Evolutionary conservation across 2,113 vertebrate species (phyloP), one percentile per base, ranked within the genome.

Genomic region (Burhinus bistriatus): DNA sequence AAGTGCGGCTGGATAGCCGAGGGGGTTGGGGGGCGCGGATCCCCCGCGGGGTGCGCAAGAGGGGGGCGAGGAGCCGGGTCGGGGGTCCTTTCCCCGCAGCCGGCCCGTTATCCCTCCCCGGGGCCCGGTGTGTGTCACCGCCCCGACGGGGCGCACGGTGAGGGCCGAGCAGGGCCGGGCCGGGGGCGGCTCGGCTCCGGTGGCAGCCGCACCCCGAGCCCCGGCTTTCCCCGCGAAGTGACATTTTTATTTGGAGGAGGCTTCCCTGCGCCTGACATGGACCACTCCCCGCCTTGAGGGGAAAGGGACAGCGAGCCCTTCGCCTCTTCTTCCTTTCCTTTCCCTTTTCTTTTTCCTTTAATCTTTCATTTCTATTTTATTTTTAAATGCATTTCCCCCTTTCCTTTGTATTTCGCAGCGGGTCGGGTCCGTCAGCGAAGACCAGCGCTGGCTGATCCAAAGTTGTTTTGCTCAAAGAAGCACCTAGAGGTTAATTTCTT

Each of bases 391-490:
- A 30, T 66, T 27, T 32, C 17, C 29, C 15, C 25, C 15, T 71
- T 86, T 45, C 66, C 36, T 83, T 77, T 52, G 7, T 25, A 15
- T 81, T 65, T 40, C 32, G 13, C 70, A 51, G 38, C 5, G 4
- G 36, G 58, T 70, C 34, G 15, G 11, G 55, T 71, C 62, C 54
- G 3, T 8, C 68, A 25, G 22, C 3, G 12, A 55, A 72, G 71
- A 69, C 16, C 61, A 47, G 55, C 19, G 8, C 51, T 66, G 8
- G 44, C 57, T 66, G 83, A 73, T 86, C 78, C 90, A 32, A 86
- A 95, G 90, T 93, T 87, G 87, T 96, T 94, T 97, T 94, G 95
- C 93, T 97, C 84, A 88, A 76, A 73, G 75, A 91, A 96, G 90
- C 70, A 65, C 30, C 81, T 72, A 81, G 89, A 96, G 93, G 96